phyloP scores from a whole-genome alignment of 2,113 vertebrate genomes.

The Blennius ocellaris region DNA sequence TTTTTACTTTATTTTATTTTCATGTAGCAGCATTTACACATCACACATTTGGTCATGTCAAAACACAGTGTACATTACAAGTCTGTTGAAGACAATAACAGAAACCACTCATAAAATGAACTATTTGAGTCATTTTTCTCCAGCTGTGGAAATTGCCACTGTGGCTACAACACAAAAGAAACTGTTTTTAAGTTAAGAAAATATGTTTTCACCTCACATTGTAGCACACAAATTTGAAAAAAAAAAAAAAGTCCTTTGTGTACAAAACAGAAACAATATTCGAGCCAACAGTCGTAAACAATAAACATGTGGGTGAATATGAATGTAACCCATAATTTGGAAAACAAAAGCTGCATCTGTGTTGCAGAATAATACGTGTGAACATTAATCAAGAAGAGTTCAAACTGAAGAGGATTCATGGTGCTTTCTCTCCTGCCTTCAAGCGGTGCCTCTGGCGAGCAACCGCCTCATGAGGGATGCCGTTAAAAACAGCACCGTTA shows the following conservation, averaged over 20 bases:
- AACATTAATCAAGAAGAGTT: neutral
- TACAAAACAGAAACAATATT: neutral
- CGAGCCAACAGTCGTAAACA: neutral
- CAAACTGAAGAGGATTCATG: neutral
- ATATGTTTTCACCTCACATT: neutral
- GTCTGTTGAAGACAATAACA: too few relatives aligned
- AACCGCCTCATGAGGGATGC: constrained; percentile 1
- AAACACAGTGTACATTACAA: too few relatives aligned
- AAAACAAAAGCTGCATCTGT: neutral
- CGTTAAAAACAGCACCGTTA: constrained; percentile 38
- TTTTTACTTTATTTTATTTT: too few relatives aligned
- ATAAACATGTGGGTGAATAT: neutral
- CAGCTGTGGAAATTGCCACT: neutral
- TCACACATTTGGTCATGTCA: too few relatives aligned
- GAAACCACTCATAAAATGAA: neutral
- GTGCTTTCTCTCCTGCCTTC: neutral
- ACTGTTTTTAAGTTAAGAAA: neutral
- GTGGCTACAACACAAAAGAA: neutral
- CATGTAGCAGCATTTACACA: too few relatives aligned
- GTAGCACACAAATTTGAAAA: neutral
- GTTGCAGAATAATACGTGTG: neutral
- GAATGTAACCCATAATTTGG: neutral
- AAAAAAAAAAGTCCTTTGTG: neutral
- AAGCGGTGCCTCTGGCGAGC: neutral
- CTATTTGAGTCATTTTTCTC: neutral